Conservation (phyloP, 2,888 invertebrate species). For the Aphelenchoides bicaudatus region DNA sequence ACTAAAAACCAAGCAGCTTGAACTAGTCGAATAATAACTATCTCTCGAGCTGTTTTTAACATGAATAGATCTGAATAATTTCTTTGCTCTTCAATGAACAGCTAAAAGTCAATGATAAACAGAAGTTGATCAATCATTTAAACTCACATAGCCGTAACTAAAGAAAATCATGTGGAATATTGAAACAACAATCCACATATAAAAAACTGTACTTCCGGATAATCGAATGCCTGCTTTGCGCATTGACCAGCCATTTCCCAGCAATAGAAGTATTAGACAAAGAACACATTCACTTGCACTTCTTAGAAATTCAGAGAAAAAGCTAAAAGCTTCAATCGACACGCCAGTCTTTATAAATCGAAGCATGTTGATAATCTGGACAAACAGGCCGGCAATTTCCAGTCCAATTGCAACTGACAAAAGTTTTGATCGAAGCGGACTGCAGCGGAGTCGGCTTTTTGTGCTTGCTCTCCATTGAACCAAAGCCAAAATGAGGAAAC, state of each 20-base stretch:
- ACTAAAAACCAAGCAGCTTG: constrained; percentile 86
- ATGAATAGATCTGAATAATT: constrained; percentile 69
- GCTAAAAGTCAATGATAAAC: constrained; percentile 67
- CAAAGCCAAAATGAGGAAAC: constrained; percentile 34
- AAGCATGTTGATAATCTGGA: constrained; percentile 81
- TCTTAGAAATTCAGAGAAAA: constrained; percentile 72
- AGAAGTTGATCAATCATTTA: constrained; percentile 11
- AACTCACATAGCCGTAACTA: constrained; percentile 88
- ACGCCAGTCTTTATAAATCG: constrained; percentile 86
- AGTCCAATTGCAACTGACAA: constrained; percentile 36
- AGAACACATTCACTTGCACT: constrained; percentile 70
- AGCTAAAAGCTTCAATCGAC: constrained; percentile 76
- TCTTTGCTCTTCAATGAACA: constrained; percentile 86
- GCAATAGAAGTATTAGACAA: constrained; percentile 81
- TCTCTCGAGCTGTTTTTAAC: neutral
- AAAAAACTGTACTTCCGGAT: constrained; percentile 46
- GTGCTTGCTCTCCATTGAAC: constrained; percentile 33
- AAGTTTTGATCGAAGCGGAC: constrained; percentile 21
- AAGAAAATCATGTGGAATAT: constrained; percentile 85
- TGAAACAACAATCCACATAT: constrained; percentile 86
- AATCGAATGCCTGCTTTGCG: constrained; percentile 63
- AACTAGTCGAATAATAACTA: constrained; percentile 76
- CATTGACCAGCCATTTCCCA: constrained; percentile 96
- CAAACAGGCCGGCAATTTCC: constrained; percentile 69
- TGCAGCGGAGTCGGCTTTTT: constrained; percentile 1